Evolutionary conservation across 2,797 vertebrate genomes (phyloP).

Genomic region (Sitta carolinensis): DNA sequence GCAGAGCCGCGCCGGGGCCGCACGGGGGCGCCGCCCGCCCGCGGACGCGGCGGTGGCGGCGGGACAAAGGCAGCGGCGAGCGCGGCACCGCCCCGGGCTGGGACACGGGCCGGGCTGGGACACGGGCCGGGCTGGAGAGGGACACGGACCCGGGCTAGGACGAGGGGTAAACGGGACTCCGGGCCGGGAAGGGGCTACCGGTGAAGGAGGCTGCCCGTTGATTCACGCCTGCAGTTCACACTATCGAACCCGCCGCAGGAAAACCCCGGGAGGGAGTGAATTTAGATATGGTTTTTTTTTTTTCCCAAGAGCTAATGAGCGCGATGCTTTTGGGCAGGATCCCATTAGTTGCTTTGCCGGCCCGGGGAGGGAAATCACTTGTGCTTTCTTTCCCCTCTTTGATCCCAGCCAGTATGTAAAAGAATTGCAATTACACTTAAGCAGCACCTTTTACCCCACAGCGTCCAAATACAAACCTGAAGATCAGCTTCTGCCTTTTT

Average conservation of each 20-base stretch:
- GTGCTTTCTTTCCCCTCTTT: slow-evolving; percentile 16
- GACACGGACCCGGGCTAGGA: too few species aligned
- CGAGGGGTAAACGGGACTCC: too few species aligned
- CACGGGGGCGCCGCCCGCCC: too few species aligned
- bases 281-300: too few species aligned
- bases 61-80: too few species aligned
- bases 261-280: not conserved
- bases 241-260: not conserved
- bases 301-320: not conserved
- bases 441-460: slow-evolving; percentile 24
- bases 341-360: not conserved
- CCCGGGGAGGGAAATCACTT: not conserved
- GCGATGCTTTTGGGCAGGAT: not conserved
- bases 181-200: not conserved
- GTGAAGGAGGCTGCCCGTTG: not conserved
- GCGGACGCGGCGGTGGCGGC: too few species aligned
- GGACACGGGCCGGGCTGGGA: too few species aligned
- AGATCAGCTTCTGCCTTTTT: not conserved
- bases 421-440: not conserved
- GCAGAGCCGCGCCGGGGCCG: too few species aligned
- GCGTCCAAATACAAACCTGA: slow-evolving; percentile 18
- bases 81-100: too few species aligned
- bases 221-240: rapidly evolving
- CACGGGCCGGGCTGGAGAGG: too few species aligned
- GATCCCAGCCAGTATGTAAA: slow-evolving; percentile 29